A percentile compares a stretch with the other conserved stretches of the same genome.
phyloP scores from a whole-genome alignment of 2,888 invertebrate species.

The Folsomia candida region DNA sequence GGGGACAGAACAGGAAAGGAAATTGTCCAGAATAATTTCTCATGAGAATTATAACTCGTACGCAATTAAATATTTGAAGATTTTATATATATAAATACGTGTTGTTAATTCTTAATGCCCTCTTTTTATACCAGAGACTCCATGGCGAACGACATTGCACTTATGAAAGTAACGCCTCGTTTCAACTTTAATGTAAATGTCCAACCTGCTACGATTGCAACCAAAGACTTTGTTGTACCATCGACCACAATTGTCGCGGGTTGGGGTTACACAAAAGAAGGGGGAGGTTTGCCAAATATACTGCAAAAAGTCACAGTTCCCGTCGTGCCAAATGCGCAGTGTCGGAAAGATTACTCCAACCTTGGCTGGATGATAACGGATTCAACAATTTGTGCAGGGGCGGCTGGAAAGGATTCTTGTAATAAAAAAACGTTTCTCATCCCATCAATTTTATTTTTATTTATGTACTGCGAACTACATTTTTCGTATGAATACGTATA shows the following conservation, averaged over 20 bases:
- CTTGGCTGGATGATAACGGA: slow-evolving; percentile 17
- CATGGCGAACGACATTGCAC: slow-evolving; percentile 38
- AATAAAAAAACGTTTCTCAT: too few species aligned
- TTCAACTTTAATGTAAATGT: slow-evolving; percentile 8
- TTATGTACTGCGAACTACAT: too few species aligned
- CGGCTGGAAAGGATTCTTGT: slow-evolving; percentile 21
- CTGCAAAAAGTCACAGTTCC: slow-evolving; percentile 25
- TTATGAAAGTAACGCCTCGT: slow-evolving; percentile 8
- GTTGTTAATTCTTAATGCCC: too few species aligned
- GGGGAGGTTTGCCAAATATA: not conserved
- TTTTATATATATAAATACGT: too few species aligned
- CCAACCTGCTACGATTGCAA: not conserved
- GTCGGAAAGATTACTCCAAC: slow-evolving; percentile 14
- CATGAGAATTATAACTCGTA: slow-evolving; percentile 13
- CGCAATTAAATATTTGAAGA: slow-evolving; percentile 15
- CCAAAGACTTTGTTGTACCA: not conserved
- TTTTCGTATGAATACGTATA: too few species aligned
- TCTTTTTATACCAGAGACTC: too few species aligned
- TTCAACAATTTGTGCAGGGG: slow-evolving; percentile 32
- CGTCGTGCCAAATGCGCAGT: slow-evolving; percentile 11
- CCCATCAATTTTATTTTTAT: too few species aligned
- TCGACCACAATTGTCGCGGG: slow-evolving; percentile 10
- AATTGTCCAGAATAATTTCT: slow-evolving; percentile 7
- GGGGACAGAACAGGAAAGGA: slow-evolving; percentile 14
- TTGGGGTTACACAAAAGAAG: slow-evolving; percentile 6